Evolutionary conservation across 2,888 invertebrate species (phyloP).

Genomic region (Napeogenes sylphis): DNA sequence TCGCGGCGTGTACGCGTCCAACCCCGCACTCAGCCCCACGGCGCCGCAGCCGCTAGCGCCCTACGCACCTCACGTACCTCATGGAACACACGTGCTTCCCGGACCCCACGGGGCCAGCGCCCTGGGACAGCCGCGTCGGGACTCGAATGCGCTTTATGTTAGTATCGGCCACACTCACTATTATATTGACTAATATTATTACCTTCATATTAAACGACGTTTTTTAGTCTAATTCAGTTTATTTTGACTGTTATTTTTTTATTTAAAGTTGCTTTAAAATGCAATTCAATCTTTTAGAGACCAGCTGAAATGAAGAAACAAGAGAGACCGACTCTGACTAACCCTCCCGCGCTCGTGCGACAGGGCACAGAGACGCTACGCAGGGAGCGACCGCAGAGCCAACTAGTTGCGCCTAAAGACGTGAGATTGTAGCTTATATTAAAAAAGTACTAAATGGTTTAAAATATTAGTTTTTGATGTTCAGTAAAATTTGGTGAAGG

Average conservation of each 20-base stretch:
- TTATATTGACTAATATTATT: too few species aligned
- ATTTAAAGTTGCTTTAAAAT: not conserved
- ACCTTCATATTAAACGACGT: too few species aligned
- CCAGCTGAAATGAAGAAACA: slow-evolving; percentile 39
- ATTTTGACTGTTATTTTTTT: too few species aligned
- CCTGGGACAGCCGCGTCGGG: too few species aligned
- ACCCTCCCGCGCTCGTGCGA: slow-evolving; percentile 58
- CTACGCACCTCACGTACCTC: slow-evolving; percentile 19
- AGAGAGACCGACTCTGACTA: slow-evolving; percentile 37
- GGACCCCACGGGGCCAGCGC: too few species aligned
- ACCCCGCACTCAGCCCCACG: slow-evolving; percentile 64
- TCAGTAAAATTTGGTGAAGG: slow-evolving; percentile 17
- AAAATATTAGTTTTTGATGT: not conserved
- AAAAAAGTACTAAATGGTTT: not conserved
- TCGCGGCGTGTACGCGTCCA: slow-evolving; percentile 64
- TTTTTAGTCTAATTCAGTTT: too few species aligned
- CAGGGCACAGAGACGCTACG: slow-evolving; percentile 70
- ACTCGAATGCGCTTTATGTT: too few species aligned
- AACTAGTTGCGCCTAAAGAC: slow-evolving; percentile 43
- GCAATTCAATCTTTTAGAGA: slow-evolving; percentile 37
- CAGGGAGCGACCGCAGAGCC: slow-evolving; percentile 61
- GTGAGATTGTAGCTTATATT: slow-evolving; percentile 14
- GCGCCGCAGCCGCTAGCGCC: slow-evolving; percentile 45
- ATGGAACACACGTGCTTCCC: too few species aligned
- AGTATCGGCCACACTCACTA: too few species aligned